Conservation (phyloP, 2,888 invertebrate species). For the Phengaris arion region DNA sequence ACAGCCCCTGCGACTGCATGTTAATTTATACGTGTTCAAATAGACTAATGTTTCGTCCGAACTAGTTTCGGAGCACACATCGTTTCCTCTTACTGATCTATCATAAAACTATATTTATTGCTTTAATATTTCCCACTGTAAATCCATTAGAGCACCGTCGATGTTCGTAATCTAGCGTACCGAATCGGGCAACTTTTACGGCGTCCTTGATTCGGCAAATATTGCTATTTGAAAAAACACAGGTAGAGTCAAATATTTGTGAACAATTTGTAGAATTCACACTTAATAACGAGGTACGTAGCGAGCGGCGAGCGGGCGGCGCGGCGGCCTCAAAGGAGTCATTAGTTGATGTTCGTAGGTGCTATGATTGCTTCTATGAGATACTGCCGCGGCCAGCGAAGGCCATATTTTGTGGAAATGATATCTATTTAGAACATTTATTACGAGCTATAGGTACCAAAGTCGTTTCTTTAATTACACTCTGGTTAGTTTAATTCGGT, state of each 20-base stretch:
- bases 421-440: slow-evolving; percentile 34
- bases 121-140: slow-evolving; percentile 40
- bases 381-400: slow-evolving; percentile 32
- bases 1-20: background rate
- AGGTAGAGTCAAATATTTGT: slow-evolving; percentile 79
- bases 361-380: slow-evolving; percentile 66
- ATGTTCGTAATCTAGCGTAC: slow-evolving; percentile 56
- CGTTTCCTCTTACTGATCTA: slow-evolving; percentile 17
- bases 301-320: slow-evolving; percentile 55
- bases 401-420: slow-evolving; percentile 38
- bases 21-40: slow-evolving; percentile 27
- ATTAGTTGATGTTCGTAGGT: slow-evolving; percentile 58
- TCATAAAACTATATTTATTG: slow-evolving; percentile 33
- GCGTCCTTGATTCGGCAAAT: slow-evolving; percentile 68
- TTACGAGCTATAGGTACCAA: slow-evolving; percentile 18
- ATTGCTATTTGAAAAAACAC: slow-evolving; percentile 65
- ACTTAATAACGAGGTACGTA: slow-evolving; percentile 72
- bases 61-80: slow-evolving; percentile 7
- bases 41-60: background rate
- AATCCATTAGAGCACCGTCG: slow-evolving; percentile 42
- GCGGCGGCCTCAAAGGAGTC: slow-evolving; percentile 58
- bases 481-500: slow-evolving; percentile 30
- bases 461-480: slow-evolving; percentile 29
- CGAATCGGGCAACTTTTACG: slow-evolving; percentile 63
- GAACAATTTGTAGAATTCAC: slow-evolving; percentile 78